Evolutionary conservation across 1,140 invertebrate genomes (phyloP), one percentile per base, ranked within the genome.

Genomic region (Drosophila pachea): DNA sequence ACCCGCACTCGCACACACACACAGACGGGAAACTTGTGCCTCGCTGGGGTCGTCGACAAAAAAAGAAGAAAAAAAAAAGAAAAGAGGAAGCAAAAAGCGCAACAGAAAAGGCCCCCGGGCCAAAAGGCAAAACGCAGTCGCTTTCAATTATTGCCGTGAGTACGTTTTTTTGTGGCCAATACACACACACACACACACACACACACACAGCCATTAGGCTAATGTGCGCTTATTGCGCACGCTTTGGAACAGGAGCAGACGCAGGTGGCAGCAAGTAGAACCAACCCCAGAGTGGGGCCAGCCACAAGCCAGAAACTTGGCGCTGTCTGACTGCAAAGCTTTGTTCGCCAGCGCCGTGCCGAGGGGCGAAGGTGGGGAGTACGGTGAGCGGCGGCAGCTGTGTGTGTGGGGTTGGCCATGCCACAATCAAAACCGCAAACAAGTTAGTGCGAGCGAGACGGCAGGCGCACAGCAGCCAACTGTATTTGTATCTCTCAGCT

Each of bases 141-240:
- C 68, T 70, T 72, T 72, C 69, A 72, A 73, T 73, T 73, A 73
- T 69, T 69, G 65, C 59, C 70, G 31, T 64, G 54, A 58, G 69
- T 72, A 62, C 22, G 22, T 69, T 68, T 73, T 71, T 73, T 68
- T 69, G 59, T 69, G 66, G 70, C 70, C 66, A 72, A 73, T 56
- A 77, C 48, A 68, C 59, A 65, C 55, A 70, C 40, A 74, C 52
- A 53, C 58, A 61, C 55, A 65, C 35, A 55, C 54, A 60, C 58
- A 40, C 35, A 65, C 43, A 61, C 76, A 68, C 52, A 79, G 54
- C 81, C 81, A 84, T 84, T 84, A 84, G 81, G 82, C 66, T 84
- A 84, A 84, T 84, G 81, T 84, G 81, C 79, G 81, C 81, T 84
- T 84, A 84, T 84, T 84, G 81, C 81, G 81, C 81, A 84, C 69